A percentile compares a stretch with the other conserved stretches of the same genome.
phyloP scores from a whole-genome alignment of 2,888 invertebrate genomes.

The Eudasyphora cyanicolor region DNA sequence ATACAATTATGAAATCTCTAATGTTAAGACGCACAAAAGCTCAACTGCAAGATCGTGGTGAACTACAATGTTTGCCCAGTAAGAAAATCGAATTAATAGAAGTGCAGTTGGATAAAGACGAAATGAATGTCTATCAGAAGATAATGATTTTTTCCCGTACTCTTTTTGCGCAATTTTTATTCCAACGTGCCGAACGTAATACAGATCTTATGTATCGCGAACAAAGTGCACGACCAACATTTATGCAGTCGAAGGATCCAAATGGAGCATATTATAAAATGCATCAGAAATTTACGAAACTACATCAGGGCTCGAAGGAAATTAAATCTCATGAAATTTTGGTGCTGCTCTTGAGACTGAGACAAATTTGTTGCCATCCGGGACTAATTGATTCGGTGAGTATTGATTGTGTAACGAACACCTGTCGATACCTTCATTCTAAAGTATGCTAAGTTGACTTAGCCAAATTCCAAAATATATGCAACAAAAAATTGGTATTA shows the following conservation, averaged over 20 bases:
- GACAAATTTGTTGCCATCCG: conserved; percentile 95
- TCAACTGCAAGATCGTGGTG: conserved; percentile 86
- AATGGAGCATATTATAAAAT: conserved; percentile 83
- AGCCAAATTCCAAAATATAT: too few relatives aligned
- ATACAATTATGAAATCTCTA: conserved; percentile 90
- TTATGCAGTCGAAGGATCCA: conserved; percentile 77
- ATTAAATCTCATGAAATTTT: conserved; percentile 87
- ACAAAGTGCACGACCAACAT: conserved; percentile 70
- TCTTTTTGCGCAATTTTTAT: conserved; percentile 88
- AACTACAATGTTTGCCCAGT: conserved; percentile 83
- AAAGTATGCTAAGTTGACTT: too few relatives aligned
- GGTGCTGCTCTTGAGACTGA: conserved; percentile 89
- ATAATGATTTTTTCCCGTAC: conserved; percentile 86
- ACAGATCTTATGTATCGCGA: conserved; percentile 71
- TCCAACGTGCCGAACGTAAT: conserved; percentile 87
- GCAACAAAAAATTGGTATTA: too few relatives aligned
- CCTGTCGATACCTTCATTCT: too few relatives aligned
- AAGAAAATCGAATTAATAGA: conserved; percentile 82
- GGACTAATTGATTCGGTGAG: conserved; percentile 87
- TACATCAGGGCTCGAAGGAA: conserved; percentile 83
- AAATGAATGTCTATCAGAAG: conserved; percentile 90
- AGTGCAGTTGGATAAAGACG: conserved; percentile 85
- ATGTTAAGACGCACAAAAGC: conserved; percentile 93
- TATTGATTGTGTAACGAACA: too few relatives aligned
- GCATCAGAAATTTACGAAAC: conserved; percentile 83